These are phyloP conservation scores for Bradypodion ventrale DNA, from an alignment of 2,797 vertebrate species.

Conservation along the genomic window DNA sequence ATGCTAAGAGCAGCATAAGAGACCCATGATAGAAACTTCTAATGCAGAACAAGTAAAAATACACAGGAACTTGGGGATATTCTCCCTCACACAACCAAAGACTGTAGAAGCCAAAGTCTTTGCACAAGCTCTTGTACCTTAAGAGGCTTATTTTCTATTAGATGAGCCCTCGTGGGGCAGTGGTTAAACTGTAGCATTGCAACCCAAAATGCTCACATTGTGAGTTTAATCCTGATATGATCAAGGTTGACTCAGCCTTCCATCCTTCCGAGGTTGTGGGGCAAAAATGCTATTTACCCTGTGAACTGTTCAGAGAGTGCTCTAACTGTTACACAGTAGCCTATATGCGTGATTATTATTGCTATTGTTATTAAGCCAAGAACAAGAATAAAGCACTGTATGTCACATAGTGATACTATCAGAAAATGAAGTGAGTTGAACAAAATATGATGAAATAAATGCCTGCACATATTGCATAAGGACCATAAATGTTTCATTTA, in stretches of 20 bases:
- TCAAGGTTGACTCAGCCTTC: no score
- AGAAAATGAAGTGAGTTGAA: constrained; percentile 2
- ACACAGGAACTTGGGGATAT: background rate
- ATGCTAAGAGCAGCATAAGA: background rate
- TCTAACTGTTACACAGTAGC: no score
- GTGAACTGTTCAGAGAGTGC: no score
- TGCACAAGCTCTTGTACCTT: background rate
- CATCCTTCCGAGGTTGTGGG: no score
- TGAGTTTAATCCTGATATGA: no score
- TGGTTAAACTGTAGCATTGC: no score
- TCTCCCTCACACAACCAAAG: constrained; percentile 1
- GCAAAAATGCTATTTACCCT: no score
- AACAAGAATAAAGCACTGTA: background rate
- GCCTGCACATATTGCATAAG: background rate
- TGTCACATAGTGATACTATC: background rate
- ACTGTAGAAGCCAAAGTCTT: background rate
- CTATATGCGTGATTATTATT: no score
- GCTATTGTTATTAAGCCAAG: no score
- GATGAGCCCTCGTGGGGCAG: no score
- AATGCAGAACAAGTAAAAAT: constrained; percentile 7
- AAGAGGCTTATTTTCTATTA: constrained; percentile 17
- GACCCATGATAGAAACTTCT: background rate
- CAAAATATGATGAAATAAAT: background rate
- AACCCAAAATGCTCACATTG: no score
- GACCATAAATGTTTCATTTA: no score